Evolutionary conservation across 2,797 vertebrate genomes (phyloP).

Genomic region (Onychomys torridus): DNA sequence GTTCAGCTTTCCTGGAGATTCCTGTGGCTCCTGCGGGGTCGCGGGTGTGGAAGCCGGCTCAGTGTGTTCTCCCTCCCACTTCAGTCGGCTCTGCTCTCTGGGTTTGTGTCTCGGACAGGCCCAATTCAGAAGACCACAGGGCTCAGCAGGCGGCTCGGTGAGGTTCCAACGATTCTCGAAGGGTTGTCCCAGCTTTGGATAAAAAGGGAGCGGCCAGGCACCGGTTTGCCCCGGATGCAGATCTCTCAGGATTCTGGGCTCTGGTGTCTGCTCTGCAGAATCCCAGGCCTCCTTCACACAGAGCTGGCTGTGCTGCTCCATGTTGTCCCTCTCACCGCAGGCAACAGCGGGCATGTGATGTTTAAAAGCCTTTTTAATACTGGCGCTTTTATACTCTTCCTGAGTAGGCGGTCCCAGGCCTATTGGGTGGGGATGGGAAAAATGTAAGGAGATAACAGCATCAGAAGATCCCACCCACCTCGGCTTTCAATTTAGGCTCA

Average conservation of each 20-base stretch:
- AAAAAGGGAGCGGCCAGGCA: neutral
- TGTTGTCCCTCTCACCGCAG: neutral
- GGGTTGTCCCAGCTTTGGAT: neutral
- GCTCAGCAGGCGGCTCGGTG: neutral
- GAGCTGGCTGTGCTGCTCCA: fast-evolving
- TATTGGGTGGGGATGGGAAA: neutral
- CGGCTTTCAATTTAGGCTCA: neutral
- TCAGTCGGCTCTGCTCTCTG: neutral
- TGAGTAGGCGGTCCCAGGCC: neutral
- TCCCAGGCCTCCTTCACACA: neutral
- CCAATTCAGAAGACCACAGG: neutral
- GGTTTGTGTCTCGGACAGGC: neutral
- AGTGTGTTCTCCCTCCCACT: neutral
- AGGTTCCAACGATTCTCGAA: neutral
- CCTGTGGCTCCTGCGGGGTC: neutral
- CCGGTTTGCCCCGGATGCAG: fast-evolving
- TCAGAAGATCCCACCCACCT: neutral
- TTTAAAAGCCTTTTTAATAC: neutral
- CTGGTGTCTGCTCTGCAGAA: fast-evolving
- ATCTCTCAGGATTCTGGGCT: fast-evolving
- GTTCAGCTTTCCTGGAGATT: no score
- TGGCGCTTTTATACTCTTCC: neutral
- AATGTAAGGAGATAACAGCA: neutral
- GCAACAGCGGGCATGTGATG: fast-evolving
- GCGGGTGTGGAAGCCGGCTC: no score